Percentiles rank a stretch among this genome's conserved stretches.
phyloP scores from a whole-genome alignment of 2,888 invertebrate genomes.

The Sialis fuliginosa region DNA sequence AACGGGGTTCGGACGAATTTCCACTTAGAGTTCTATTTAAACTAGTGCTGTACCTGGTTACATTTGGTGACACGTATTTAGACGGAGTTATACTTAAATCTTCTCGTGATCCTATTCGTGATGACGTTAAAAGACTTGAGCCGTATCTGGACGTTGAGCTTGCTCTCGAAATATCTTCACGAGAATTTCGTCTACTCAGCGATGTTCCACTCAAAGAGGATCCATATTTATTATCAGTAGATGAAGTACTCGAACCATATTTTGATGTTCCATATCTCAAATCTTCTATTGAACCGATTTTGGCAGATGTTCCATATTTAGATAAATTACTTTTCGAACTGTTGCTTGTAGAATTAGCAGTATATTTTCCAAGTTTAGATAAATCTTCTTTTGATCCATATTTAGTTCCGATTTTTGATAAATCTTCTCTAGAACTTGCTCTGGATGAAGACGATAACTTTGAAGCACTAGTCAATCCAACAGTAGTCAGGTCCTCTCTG shows the following conservation, averaged over 20 bases:
- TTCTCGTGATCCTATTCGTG: conserved; percentile 1
- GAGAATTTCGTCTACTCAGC: conserved; percentile 2
- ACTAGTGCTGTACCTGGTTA: too few species aligned
- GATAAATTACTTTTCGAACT: background rate
- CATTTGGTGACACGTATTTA: too few species aligned
- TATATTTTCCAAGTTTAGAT: too few species aligned
- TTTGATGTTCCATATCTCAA: background rate
- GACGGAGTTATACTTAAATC: background rate
- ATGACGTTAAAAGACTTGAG: too few species aligned
- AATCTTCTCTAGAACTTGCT: conserved; percentile 3
- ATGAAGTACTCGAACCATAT: background rate
- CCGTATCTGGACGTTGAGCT: background rate
- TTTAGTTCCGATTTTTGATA: background rate
- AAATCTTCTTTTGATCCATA: background rate
- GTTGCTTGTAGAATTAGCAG: background rate
- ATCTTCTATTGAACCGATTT: conserved; percentile 3
- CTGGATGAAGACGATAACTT: background rate
- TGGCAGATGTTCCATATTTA: background rate
- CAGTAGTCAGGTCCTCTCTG: conserved; percentile 2
- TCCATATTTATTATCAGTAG: background rate
- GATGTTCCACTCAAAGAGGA: background rate
- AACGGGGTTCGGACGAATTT: too few species aligned
- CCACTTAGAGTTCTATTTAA: too few species aligned
- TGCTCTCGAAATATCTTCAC: conserved; percentile 3
- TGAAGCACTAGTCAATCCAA: background rate